Evolutionary conservation across 2,113 vertebrate species (phyloP), one percentile per base, ranked within the genome.

Genomic region (Pseudopodoces humilis): DNA sequence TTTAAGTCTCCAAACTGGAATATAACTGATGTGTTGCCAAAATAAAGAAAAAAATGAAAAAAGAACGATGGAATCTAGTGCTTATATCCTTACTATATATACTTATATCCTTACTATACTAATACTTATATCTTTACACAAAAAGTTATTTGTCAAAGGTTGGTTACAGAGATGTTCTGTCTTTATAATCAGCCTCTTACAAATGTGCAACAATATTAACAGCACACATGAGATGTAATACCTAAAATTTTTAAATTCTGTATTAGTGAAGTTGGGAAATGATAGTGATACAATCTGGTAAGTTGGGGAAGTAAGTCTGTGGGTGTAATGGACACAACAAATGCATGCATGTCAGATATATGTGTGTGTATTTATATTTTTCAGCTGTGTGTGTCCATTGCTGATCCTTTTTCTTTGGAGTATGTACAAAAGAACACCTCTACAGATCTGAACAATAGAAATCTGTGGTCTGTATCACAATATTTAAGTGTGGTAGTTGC

Each of bases 241-340:
- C 3, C 19, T 39, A 17, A 2, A 7, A 4, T 28, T 30, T 74
- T 43, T 0, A 1, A 19, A 11, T 33, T 79, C 65, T 74, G 1
- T 56, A 4, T 41, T 15, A 8, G 3, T 80, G 62, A 83, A 47
- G 16, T 3, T 33, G 17, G 5, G 9, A n/a, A 60, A 25, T 52
- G 2, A 6, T 17, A 24, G 35, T 53, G 62, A 33, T 30, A 17
- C 13, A 24, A 3, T 37, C 22, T 56, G 37, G 22, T 11, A 46
- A 58, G 5, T 24, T 60, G 28, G 14, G 33, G 25, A 71, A 50
- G 13, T 78, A 65, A 68, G 5, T n/a, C 30, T 60, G 22, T 9
- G 56, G 39, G 30, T 27, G 2, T n/a, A 30, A 79, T 11, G 39
- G 35, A 49, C 43, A 46, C 2, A 64, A 62, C 8, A 86, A 22